Conservation (phyloP, 2,888 invertebrate species). For the Ischnus inquisitorius region DNA sequence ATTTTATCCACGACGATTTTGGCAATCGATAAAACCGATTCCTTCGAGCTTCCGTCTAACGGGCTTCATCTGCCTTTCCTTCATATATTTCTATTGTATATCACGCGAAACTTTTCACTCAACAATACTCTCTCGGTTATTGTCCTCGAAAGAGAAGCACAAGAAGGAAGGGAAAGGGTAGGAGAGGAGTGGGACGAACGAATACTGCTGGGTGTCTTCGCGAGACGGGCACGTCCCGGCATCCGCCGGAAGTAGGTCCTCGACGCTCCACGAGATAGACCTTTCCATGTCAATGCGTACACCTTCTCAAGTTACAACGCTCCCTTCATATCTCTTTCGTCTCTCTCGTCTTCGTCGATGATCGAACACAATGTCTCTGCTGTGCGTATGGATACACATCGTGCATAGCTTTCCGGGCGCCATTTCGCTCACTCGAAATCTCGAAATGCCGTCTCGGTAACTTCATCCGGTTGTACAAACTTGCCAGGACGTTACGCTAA, state of each 20-base stretch:
- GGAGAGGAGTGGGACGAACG: background rate
- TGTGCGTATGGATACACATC: background rate
- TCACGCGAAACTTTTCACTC: slow-evolving; percentile 30
- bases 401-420: background rate
- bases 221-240: slow-evolving; percentile 65
- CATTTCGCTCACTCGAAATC: slow-evolving; percentile 14
- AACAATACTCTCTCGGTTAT: slow-evolving; percentile 49
- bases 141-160: slow-evolving; percentile 51
- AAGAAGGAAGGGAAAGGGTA: slow-evolving; percentile 8
- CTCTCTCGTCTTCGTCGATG: slow-evolving; percentile 34
- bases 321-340: slow-evolving; percentile 35
- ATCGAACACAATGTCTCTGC: slow-evolving; percentile 15
- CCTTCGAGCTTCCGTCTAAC: slow-evolving; percentile 49
- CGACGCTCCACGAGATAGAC: slow-evolving; percentile 64
- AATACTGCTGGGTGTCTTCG: slow-evolving; percentile 30
- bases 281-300: slow-evolving; percentile 66
- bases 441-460: background rate
- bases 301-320: slow-evolving; percentile 65
- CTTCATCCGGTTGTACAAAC: background rate
- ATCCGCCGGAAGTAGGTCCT: slow-evolving; percentile 69
- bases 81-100: slow-evolving; percentile 26
- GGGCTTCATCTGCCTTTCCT: slow-evolving; percentile 20
- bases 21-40: slow-evolving; percentile 13
- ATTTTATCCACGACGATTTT: background rate
- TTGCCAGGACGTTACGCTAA: background rate